Evolutionary conservation across 2,113 vertebrate species (phyloP), one percentile per base, ranked within the genome.

Genomic region (Melanostigma gelatinosum): DNA sequence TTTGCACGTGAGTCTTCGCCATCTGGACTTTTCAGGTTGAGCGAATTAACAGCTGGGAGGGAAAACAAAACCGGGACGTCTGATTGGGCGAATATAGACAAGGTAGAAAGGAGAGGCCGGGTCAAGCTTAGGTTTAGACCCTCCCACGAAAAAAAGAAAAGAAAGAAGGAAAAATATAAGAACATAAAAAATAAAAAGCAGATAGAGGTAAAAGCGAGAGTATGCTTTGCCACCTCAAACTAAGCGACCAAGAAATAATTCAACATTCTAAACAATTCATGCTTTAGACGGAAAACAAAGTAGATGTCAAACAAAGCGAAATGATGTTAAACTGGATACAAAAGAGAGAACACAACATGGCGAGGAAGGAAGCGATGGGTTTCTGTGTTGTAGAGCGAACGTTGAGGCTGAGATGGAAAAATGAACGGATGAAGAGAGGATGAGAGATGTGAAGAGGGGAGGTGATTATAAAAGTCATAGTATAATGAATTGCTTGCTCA

Each of bases 11-110:
- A 96, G 96, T 95, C 94, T 95, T 96, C 94, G 96, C 96, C 97
- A 96, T 95, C 95, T 96, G 95, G 96, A 94, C 85, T 82, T 96
- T 96, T 96, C 96, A 96, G 96, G 96, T 94, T 95, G 96, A 96
- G 96, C 91, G 96, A 89, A 96, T 29, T 95, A 97, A 97, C 96
- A 97, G 96, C 96, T 97, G 96, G 96, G 95, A 96, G 97, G 96
- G 96, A 95, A 97, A 93, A 96, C 95, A 96, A 95, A 95, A 96
- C 94, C 92, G 95, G 96, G 96, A 94, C 93, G 88, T 96, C 96
- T 96, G 96, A 93, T 95, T 95, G 95, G 95, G 95, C 91, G 86
- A 87, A 97, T 96, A 96, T 91, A 96, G 96, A 95, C 95, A 96
- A 83, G 83, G 83, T 78, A 85, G 88, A 77, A 27, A 54, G 65